Conservation (phyloP, 2,888 invertebrate species). For the Coremacera marginata region DNA sequence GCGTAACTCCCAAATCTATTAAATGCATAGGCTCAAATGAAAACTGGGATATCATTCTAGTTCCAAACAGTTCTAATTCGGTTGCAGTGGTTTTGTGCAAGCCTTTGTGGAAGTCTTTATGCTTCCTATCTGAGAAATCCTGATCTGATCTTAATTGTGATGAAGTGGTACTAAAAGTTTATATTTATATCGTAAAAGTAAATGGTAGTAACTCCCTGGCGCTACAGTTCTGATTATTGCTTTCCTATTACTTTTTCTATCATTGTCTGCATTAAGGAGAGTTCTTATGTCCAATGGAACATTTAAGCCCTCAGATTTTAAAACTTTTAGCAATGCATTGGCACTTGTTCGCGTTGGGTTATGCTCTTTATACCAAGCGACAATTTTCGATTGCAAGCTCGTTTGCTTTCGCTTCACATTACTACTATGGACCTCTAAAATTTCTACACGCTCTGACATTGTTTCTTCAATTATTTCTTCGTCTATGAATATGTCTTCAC, state of each 20-base stretch:
- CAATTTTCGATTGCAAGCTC: not conserved
- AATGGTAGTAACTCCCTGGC: not conserved
- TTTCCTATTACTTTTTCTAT: not conserved
- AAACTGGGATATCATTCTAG: slow-evolving; percentile 7
- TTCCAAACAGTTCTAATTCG: slow-evolving; percentile 25
- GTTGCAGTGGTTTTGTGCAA: slow-evolving; percentile 3
- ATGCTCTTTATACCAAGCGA: not conserved
- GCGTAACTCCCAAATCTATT: not conserved
- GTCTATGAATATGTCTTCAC: too few relatives aligned
- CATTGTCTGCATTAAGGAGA: not conserved
- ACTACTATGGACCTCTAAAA: too few relatives aligned
- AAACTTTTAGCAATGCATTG: not conserved
- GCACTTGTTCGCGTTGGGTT: not conserved
- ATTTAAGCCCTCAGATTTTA: not conserved
- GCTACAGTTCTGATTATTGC: not conserved
- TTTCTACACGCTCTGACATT: too few relatives aligned
- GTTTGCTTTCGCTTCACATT: too few relatives aligned
- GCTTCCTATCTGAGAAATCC: slow-evolving; percentile 35
- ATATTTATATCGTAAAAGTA: too few relatives aligned
- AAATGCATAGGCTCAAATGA: not conserved
- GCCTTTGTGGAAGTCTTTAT: slow-evolving; percentile 19
- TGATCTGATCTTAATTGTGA: slow-evolving; percentile 20
- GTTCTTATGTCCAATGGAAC: not conserved
- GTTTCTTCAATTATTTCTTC: too few relatives aligned
- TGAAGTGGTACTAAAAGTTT: slow-evolving; percentile 13